Evolutionary conservation across 2,888 invertebrate genomes (phyloP), one percentile per base, ranked within the genome.

Genomic region (Limenitis camilla): DNA sequence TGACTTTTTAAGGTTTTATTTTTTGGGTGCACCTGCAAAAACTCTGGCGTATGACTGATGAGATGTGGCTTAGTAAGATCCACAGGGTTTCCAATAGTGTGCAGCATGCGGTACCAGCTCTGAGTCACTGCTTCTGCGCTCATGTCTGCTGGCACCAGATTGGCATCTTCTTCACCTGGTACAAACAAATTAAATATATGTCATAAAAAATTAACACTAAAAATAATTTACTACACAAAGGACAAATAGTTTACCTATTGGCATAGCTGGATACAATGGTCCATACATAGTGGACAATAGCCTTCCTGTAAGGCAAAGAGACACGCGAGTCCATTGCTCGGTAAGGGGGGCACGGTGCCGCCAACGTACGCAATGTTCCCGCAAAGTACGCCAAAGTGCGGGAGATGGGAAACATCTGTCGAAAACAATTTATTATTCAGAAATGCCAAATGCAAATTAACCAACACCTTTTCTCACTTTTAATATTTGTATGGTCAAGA

Each of bases 271-370:
- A 85, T 94, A 95, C 53, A 90, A 86, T 6, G 95, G 92, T 0
- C 97, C 97, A 81, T 97, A 97, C 91, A 97, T 95, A 71, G 96
- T 94, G 59, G 91, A 89, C 19, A 98, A 85, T 45, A 98, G 89
- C 40, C 94, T 89, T 1, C 96, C 93, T 0, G 97, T 97, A 53
- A 98, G 89, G 1, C 95, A 94, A 44, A 97, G 89, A 77, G 96
- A 97, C 32, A 97, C 95, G 58, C 96, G 91, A 81, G 96, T 95
- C 98, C 98, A 98, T 72, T 98, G 98, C 74, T 96, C 95, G 29
- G 98, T 92, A 6, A 99, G 89, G 33, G 97, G 96, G 55, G 96
- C 91, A 56, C 98, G 92, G 87, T 99, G 98, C 8, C 98, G 90
- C 98, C 98, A 98, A 69, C 94, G 93, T 67, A 94, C 90, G 78